Evolutionary conservation across 2,113 vertebrate species (phyloP), one percentile per base, ranked within the genome.

Genomic region (Callipepla squamata): DNA sequence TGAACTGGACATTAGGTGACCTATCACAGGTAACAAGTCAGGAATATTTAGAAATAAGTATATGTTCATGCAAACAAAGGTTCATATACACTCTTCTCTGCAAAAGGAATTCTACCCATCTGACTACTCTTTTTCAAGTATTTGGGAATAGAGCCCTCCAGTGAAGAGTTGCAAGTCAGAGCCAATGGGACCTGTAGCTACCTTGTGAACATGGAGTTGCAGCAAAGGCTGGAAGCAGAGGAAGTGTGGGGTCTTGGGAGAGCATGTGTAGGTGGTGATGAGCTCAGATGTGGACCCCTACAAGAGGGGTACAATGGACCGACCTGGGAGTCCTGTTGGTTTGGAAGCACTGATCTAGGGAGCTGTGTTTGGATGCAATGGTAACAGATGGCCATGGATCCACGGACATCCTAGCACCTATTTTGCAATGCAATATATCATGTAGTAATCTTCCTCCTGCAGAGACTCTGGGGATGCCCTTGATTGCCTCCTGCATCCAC

Each of bases 1-100:
- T 14, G 42, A 76, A 45, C 30, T 79, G 81, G 69, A 57, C 62
- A 74, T 87, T 50, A 82, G 58, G 53, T 85, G 86, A 42, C 45
- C 83, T 48, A 68, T 57, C 83, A 73, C 21, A 81, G 73, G 30
- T 59, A 78, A 57, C 25, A 77, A 67, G 22, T 30, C 74, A 32
- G 30, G 23, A 66, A 38, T 45, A 85, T 34, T 75, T 57, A 83
- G 72, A 57, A 67, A 59, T 44, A 67, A 22, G 1, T 38, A 67
- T 32, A 28, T 1, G 0, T 40, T 89, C 38, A 9, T 47, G 17
- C 72, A 94, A 42, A 70, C 25, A 38, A 30, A 90, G 34, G 26
- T 55, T 83, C 66, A 23, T 23, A 5, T 21, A 48, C 6, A 13
- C 13, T 38, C 19, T 68, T 63, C 22, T 76, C 21, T 13, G n/a